Base-by-base conservation (phyloP, 1,140 invertebrate species). In the Drosophila punjabiensis region DNA sequence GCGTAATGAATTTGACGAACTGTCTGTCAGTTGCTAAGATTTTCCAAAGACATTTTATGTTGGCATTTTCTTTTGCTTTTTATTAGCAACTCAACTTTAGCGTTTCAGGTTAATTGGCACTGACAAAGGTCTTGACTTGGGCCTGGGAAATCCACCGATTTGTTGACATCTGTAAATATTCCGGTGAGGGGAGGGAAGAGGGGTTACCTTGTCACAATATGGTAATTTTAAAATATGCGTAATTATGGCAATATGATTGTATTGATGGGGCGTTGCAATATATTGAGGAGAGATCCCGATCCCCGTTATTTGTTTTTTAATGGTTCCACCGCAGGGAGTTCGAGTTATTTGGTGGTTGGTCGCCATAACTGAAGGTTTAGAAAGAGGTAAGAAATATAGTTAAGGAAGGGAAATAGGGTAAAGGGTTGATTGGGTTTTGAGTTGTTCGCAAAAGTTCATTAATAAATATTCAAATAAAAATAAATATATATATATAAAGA, bases 41-140 rank as follows among this genome's bases (percentile, higher is more conserved):
- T 71, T 53, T 6, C 52, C 32, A 52, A 32, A 5, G 50, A 4
- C 11, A 32, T 33, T 53, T 71, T 33, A 28, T 13, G 45, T 43
- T 14, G 28, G 24, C 24, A 24, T 33, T 53, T 71, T 33, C 33
- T 10, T 50, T 43, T 14, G 32, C 52, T 32, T 52, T 79, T 65
- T 45, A 52, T 35, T 52, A 69, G 39, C 64, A 65, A 71, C 79
- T 71, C 53, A 24, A 58, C 55, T 79, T 53, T 55, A 47, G 47
- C 56, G 47, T 18, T 5, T 18, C 52, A 55, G 75, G 70, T 89
- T 88, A 90, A 89, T 90, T 89, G 85, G 79, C 86, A 85, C 56
- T 90, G 85, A 89, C 85, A 89, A 70, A 89, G 81, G 85, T 89
- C 85, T 75, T 70, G 86, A 67, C 81, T 81, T 68, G 60, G 41